Evolutionary conservation across 1,140 invertebrate species (phyloP).

Genomic region (Copidosoma floridanum): DNA sequence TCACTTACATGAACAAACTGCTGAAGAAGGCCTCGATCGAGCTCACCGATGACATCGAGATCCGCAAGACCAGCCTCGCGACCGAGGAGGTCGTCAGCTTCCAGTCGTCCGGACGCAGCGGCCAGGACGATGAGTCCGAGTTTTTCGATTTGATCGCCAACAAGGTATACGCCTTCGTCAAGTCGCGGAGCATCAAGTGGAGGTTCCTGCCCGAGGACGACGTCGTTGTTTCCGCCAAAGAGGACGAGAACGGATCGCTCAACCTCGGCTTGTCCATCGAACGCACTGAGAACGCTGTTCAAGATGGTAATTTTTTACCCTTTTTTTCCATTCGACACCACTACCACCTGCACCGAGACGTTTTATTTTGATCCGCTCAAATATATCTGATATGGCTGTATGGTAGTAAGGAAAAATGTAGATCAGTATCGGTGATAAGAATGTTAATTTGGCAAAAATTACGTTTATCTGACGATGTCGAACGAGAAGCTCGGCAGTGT

Average conservation of each 20-base stretch:
- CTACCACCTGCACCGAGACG: too few relatives aligned
- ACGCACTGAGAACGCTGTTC: constrained; percentile 54
- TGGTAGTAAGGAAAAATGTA: too few relatives aligned
- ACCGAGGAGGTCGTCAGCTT: constrained; percentile 50
- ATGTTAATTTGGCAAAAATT: too few relatives aligned
- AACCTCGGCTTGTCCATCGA: constrained; percentile 73
- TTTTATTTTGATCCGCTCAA: too few relatives aligned
- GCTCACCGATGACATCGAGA: constrained; percentile 71
- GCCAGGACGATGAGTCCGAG: constrained; percentile 66
- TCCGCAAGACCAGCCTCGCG: constrained; percentile 67
- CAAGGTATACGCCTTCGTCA: constrained; percentile 73
- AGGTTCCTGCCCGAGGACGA: constrained; percentile 71
- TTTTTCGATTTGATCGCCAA: constrained; percentile 68
- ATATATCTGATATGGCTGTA: too few relatives aligned
- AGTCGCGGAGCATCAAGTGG: constrained; percentile 62
- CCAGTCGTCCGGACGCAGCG: constrained; percentile 46
- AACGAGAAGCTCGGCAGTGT: too few relatives aligned
- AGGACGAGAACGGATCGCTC: constrained; percentile 68
- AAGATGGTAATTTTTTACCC: constrained; percentile 46
- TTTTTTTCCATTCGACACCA: too few relatives aligned
- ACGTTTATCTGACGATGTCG: too few relatives aligned
- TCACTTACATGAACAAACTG: constrained; percentile 77
- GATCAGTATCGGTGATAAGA: too few relatives aligned
- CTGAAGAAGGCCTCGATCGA: constrained; percentile 76
- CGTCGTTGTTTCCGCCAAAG: constrained; percentile 68